Evolutionary conservation across 2,888 invertebrate species (phyloP).

Genomic region (Congeria kusceri): DNA sequence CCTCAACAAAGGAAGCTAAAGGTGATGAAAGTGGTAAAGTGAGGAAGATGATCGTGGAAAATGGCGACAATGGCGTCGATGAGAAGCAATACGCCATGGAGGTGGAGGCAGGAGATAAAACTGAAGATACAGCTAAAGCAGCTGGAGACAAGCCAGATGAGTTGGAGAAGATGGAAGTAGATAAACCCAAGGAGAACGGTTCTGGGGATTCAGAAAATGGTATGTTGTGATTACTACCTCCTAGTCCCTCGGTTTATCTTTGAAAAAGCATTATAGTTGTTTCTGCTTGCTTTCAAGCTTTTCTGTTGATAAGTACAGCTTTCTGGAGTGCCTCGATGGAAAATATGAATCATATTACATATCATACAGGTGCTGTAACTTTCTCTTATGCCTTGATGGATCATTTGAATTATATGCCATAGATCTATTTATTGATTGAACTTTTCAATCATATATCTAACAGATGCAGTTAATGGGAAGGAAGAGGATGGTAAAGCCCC

Average conservation of each 20-base stretch:
- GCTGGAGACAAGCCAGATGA: conserved; percentile 32
- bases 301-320: too few species aligned
- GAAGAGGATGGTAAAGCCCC: conserved; percentile 51
- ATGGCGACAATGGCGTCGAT: conserved; percentile 40
- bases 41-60: conserved; percentile 43
- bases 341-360: too few species aligned
- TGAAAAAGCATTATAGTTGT: too few species aligned
- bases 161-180: conserved; percentile 35
- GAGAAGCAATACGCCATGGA: conserved; percentile 45
- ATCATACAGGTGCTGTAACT: too few species aligned
- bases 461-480: conserved; percentile 59
- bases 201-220: conserved; percentile 19
- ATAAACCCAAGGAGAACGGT: conserved; percentile 24
- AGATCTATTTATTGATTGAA: conserved; percentile 23
- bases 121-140: conserved; percentile 21
- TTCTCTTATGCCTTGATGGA: too few species aligned
- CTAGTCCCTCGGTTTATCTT: too few species aligned
- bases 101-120: conserved; percentile 34
- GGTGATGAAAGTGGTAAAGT: background rate
- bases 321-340: too few species aligned
- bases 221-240: background rate
- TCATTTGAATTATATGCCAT: too few species aligned
- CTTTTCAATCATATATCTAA: background rate
- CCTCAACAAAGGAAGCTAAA: background rate
- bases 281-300: too few species aligned